phyloP scores from a whole-genome alignment of 2,113 vertebrate species.

The Trematocara zebra region DNA sequence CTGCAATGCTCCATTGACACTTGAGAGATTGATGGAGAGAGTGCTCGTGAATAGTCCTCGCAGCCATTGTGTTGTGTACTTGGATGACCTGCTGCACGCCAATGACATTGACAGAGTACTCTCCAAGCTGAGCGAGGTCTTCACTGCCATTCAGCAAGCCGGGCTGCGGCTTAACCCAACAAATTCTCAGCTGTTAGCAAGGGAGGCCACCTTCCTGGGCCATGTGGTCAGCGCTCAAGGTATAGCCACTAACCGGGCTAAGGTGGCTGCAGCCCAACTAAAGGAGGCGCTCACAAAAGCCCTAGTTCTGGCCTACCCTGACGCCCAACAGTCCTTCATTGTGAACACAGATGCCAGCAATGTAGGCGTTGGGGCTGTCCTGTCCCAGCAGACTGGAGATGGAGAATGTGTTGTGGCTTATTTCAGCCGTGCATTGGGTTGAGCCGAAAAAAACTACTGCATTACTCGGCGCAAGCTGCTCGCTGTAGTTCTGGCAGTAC shows the following conservation, averaged over 20 bases:
- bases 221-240: neutral
- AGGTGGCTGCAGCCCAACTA: neutral
- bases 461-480: neutral
- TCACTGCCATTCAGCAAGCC: neutral
- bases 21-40: neutral
- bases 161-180: neutral
- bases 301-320: neutral
- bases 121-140: neutral
- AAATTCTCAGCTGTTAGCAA: neutral
- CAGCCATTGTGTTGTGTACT: neutral
- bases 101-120: neutral
- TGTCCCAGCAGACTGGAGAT: neutral
- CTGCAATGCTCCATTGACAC: neutral
- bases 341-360: neutral
- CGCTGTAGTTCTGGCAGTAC: neutral
- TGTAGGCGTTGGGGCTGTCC: neutral
- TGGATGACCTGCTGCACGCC: neutral
- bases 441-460: neutral
- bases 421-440: neutral
- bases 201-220: neutral
- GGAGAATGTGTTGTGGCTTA: neutral
- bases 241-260: neutral
- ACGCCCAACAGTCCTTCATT: neutral
- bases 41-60: neutral
- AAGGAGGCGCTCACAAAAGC: neutral